Percentiles rank a stretch among this genome's conserved stretches.
Conservation (phyloP, 1,140 invertebrate species). For the Penaeus chinensis region DNA sequence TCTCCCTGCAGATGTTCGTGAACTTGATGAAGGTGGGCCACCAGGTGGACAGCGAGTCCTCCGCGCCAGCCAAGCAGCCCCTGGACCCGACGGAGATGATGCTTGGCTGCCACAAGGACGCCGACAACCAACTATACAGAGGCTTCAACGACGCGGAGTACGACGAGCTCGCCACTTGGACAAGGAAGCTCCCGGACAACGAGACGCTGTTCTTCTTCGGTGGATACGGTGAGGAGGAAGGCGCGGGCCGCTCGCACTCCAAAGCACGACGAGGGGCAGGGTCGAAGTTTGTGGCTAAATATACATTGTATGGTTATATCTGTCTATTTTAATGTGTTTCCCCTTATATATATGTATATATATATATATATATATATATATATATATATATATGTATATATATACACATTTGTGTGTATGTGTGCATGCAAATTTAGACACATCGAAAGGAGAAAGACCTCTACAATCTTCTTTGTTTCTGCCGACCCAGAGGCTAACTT, state of each 20-base stretch:
- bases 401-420: no score
- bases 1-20: constrained; percentile 60
- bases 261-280: background rate
- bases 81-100: constrained; percentile 61
- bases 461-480: background rate
- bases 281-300: background rate
- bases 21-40: constrained; percentile 50
- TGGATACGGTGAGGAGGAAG: constrained; percentile 62
- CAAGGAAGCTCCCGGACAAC: constrained; percentile 48
- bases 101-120: constrained; percentile 63
- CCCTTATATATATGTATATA: no score
- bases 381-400: constrained; percentile 4
- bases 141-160: constrained; percentile 61
- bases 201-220: constrained; percentile 64
- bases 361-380: no score
- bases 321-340: no score
- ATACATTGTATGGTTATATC: no score
- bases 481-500: background rate
- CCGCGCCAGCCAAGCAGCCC: constrained; percentile 12
- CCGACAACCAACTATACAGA: constrained; percentile 28
- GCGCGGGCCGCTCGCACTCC: no score
- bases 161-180: constrained; percentile 65
- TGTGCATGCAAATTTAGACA: no score
- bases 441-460: background rate
- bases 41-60: constrained; percentile 32